phyloP scores from a whole-genome alignment of 2,888 invertebrate species.

The Stramonita haemastoma region DNA sequence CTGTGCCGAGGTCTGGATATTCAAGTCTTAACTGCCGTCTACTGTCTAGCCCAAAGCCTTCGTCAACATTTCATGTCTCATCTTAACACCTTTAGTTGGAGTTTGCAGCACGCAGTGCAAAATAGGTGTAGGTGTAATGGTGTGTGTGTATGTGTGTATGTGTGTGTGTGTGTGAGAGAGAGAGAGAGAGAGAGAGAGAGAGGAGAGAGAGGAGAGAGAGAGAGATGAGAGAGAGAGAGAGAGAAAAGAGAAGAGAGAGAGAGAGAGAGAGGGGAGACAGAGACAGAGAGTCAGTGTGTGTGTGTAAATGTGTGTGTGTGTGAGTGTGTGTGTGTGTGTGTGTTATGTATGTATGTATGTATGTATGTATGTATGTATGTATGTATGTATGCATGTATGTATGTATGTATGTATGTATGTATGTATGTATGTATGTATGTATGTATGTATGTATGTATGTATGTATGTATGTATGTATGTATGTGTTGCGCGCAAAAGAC shows the following conservation, averaged over 20 bases:
- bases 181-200: not conserved
- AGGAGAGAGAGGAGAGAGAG: not conserved
- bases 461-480: not conserved
- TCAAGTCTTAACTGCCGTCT: too few species aligned
- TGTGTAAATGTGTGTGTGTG: too few species aligned
- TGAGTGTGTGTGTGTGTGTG: too few species aligned
- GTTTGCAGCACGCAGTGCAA: too few species aligned
- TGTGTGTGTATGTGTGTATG: too few species aligned
- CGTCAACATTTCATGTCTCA: too few species aligned
- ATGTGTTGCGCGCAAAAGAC: too few species aligned
- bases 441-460: constrained; percentile 23
- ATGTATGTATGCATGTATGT: constrained; percentile 27
- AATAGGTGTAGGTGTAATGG: too few species aligned
- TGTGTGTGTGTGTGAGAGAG: not conserved
- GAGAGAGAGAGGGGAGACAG: not conserved
- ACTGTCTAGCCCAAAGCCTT: too few species aligned
- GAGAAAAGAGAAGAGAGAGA: not conserved
- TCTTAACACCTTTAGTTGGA: too few species aligned
- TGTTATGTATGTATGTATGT: constrained; percentile 28
- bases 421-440: constrained; percentile 3
- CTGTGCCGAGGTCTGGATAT: too few species aligned
- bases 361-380: constrained; percentile 5
- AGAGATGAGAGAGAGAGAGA: not conserved
- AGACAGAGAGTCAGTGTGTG: not conserved
- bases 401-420: constrained; percentile 24